Conservation (phyloP, 1,140 invertebrate species). For the Eriosoma lanigerum region DNA sequence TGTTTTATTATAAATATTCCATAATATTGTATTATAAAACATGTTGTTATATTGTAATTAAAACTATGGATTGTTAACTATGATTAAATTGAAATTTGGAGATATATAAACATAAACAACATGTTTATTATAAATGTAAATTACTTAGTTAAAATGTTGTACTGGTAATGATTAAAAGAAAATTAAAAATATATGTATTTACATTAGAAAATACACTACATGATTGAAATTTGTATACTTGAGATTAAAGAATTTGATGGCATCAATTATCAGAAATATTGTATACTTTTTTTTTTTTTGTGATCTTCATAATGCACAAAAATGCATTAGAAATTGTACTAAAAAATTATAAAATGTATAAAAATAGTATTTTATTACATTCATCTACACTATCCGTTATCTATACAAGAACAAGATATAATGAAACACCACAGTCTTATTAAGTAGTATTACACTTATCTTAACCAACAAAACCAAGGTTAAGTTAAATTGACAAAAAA, state of each 20-base stretch:
- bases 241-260: background rate
- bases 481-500: background rate
- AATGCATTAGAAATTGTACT: conserved; percentile 41
- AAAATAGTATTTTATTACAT: conserved; percentile 48
- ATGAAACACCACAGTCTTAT: conserved; percentile 49
- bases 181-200: conserved; percentile 23
- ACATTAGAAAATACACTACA: conserved; percentile 29
- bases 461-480: conserved; percentile 11
- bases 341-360: conserved; percentile 52
- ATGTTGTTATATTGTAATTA: background rate
- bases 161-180: background rate
- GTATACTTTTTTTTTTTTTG: background rate
- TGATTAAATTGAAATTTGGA: background rate
- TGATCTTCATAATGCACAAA: conserved; percentile 4
- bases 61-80: background rate
- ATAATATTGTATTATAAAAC: background rate
- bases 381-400: conserved; percentile 37
- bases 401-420: conserved; percentile 32
- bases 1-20: background rate
- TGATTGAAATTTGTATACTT: background rate
- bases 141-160: background rate
- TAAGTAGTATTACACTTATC: conserved; percentile 29
- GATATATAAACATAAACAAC: background rate
- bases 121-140: background rate
- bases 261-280: background rate